Evolutionary conservation across 2,113 vertebrate species (phyloP), one percentile per base, ranked within the genome.

Genomic region (Eublepharis macularius): DNA sequence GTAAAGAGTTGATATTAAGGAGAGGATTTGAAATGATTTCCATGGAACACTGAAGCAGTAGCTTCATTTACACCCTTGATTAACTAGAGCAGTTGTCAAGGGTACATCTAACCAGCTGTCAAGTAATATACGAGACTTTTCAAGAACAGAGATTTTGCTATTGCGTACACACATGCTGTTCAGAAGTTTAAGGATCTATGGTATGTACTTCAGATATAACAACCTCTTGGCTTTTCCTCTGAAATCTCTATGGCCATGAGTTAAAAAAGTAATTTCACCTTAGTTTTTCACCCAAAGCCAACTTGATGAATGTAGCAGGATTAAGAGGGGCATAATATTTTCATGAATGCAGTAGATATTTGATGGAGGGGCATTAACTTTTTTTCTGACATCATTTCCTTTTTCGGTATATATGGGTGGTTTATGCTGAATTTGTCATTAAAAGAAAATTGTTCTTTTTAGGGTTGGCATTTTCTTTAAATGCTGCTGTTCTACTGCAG

Each of bases 31-130:
- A 63, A 57, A 89, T 51, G 74, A 90, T 41, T 87, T 47, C 82
- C 54, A 47, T 45, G 81, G 90, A 92, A 88, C 32, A 51, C 54
- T 85, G 80, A 86, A 93, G 89, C 16, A 45, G 70, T 0, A 11
- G 85, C 86, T 89, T 93, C 77, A 81, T 94, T 96, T 94, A 92
- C 36, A 93, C 91, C 84, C 90, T 90, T 96, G 94, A 94, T 95
- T 95, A 95, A 94, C 82, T 88, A 92, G 87, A 91, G 86, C 90
- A 92, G 92, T 94, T 79, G 77, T 94, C 94, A 95, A 94, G 94
- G 94, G 93, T 94, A 92, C 49, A 32, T 70, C 86, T 90, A 94
- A 87, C 88, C 87, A 95, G 84, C 87, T 90, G 87, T 92, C 89
- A 90, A 74, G 82, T 69, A 91, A 91, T 81, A 93, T 26, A 72